Conservation (phyloP, 1,140 invertebrate genomes). For the Dendroctonus ponderosae region DNA sequence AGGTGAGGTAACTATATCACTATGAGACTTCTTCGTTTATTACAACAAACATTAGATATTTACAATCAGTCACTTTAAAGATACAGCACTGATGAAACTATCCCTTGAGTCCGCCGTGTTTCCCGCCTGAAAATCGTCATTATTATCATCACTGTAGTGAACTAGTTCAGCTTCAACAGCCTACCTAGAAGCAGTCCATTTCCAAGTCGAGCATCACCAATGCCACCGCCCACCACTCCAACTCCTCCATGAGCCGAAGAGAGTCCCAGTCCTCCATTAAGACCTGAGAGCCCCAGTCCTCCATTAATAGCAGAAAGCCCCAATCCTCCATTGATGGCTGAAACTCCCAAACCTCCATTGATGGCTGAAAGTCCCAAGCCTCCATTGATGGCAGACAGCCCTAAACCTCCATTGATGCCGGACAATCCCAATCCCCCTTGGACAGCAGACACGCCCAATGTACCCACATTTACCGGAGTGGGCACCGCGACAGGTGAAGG, state of each 20-base stretch:
- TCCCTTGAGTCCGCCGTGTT: too few relatives aligned
- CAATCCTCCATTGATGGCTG: constrained; percentile 6
- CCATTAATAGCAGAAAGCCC: constrained; percentile 3
- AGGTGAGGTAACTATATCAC: too few relatives aligned
- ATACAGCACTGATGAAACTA: too few relatives aligned
- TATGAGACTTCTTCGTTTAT: too few relatives aligned
- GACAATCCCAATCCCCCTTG: constrained; percentile 3
- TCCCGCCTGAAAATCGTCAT: too few relatives aligned
- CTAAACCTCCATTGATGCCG: not conserved
- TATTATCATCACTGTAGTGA: too few relatives aligned
- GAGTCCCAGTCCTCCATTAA: not conserved
- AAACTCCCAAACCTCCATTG: constrained; percentile 19
- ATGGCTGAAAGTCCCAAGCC: constrained; percentile 17
- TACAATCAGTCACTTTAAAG: too few relatives aligned
- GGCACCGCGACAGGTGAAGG: constrained; percentile 24
- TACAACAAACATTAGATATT: too few relatives aligned
- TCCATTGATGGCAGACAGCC: not conserved
- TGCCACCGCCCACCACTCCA: not conserved
- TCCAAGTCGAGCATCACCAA: not conserved
- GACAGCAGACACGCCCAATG: constrained; percentile 11
- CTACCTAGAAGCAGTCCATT: not conserved
- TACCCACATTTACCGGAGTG: constrained; percentile 17
- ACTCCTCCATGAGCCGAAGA: not conserved
- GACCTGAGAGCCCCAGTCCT: not conserved
- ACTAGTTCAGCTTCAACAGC: not conserved